phyloP scores from a whole-genome alignment of 2,113 vertebrate species.

The Reinhardtius hippoglossoides region DNA sequence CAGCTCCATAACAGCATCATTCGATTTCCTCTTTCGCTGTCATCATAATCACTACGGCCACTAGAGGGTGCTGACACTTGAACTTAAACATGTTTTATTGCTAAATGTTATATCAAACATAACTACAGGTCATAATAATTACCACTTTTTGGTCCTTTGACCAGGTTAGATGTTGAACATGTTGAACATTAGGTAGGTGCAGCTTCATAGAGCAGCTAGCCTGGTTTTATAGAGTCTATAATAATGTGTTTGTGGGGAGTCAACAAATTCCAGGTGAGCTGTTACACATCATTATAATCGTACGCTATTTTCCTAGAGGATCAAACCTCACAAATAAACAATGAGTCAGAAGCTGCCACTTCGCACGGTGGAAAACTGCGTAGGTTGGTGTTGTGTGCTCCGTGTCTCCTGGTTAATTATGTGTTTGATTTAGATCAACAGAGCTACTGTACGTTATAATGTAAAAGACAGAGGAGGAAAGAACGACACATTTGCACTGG shows the following conservation, averaged over 20 bases:
- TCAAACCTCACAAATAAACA: neutral
- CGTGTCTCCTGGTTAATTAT: conserved; percentile 22
- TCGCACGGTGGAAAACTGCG: neutral
- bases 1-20: too few relatives aligned
- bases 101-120: too few relatives aligned
- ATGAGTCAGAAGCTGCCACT: neutral
- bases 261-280: neutral
- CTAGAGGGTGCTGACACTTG: too few relatives aligned
- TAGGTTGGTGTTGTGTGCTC: conserved; percentile 5
- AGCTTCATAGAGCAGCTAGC: too few relatives aligned
- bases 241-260: neutral
- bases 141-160: too few relatives aligned
- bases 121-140: too few relatives aligned
- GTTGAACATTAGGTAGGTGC: too few relatives aligned
- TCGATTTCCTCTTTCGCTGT: too few relatives aligned
- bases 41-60: too few relatives aligned
- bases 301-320: neutral
- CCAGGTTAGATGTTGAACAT: too few relatives aligned
- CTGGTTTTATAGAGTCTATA: too few relatives aligned
- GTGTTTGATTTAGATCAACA: conserved; percentile 26
- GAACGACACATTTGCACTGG: neutral
- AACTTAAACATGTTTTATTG: too few relatives aligned
- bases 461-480: neutral
- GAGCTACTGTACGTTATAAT: neutral
- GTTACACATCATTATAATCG: neutral